A percentile compares a stretch with the other conserved stretches of the same genome.
These are phyloP conservation scores for Galerucella calmariensis DNA, from an alignment of 2,888 invertebrate genomes.

Conservation along the genomic window DNA sequence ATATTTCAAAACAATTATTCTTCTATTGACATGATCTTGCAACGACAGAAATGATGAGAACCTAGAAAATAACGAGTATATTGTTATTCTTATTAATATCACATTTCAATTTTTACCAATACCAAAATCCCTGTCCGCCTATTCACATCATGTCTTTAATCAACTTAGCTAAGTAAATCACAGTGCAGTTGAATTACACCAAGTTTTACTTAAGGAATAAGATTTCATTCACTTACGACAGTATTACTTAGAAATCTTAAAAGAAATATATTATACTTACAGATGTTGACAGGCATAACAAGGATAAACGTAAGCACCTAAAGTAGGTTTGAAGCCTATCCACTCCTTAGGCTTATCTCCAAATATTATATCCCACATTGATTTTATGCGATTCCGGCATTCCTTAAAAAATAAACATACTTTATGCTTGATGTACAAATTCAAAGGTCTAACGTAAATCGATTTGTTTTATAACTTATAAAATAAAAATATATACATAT, in stretches of 20 bases:
- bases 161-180: too few species aligned
- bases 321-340: slow-evolving; percentile 51
- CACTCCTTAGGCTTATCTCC: slow-evolving; percentile 46
- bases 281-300: slow-evolving; percentile 50
- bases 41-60: slow-evolving; percentile 60
- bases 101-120: too few species aligned
- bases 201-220: too few species aligned
- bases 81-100: too few species aligned
- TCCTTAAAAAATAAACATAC: slow-evolving; percentile 30
- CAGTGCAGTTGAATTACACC: too few species aligned
- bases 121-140: too few species aligned
- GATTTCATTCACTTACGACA: too few species aligned
- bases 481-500: too few species aligned
- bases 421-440: not conserved
- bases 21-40: slow-evolving; percentile 61
- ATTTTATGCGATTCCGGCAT: slow-evolving; percentile 39
- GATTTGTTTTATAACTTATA: too few species aligned
- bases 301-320: slow-evolving; percentile 46
- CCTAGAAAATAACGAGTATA: slow-evolving; percentile 53
- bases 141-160: too few species aligned
- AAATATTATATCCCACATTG: slow-evolving; percentile 47
- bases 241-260: not conserved
- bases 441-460: not conserved
- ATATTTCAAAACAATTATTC: slow-evolving; percentile 58
- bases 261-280: slow-evolving; percentile 32